Percentiles rank a stretch among this genome's conserved stretches.
Evolutionary conservation across 1,140 invertebrate species (phyloP).

Genomic region (Drosophila miranda): DNA sequence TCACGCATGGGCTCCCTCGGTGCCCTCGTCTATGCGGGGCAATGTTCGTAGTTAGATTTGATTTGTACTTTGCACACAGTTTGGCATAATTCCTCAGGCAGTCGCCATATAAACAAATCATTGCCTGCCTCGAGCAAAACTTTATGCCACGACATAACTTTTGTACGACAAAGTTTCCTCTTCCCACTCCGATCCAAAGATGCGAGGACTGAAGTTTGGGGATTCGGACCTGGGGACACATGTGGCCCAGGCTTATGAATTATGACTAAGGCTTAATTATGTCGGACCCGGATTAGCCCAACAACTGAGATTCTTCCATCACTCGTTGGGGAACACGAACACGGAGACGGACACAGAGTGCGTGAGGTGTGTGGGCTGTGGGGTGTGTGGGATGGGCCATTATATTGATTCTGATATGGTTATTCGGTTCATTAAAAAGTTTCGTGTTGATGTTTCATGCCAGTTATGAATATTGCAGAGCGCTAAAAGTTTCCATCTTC

Average conservation of each 20-base stretch:
- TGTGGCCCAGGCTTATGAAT: slow-evolving; percentile 48
- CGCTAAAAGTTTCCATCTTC: slow-evolving; percentile 53
- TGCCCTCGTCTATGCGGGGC: slow-evolving; percentile 18
- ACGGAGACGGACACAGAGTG: no score
- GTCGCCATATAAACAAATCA: slow-evolving; percentile 61
- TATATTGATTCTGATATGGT: slow-evolving; percentile 65
- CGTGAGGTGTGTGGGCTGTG: background rate
- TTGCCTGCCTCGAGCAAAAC: slow-evolving; percentile 46
- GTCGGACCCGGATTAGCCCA: slow-evolving; percentile 46
- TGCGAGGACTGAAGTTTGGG: slow-evolving; percentile 2
- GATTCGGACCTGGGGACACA: slow-evolving; percentile 16
- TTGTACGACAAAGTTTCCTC: slow-evolving; percentile 55
- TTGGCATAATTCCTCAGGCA: slow-evolving; percentile 53
- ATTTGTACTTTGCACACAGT: slow-evolving; percentile 43
- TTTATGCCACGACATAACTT: slow-evolving; percentile 57
- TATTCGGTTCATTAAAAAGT: slow-evolving; percentile 75
- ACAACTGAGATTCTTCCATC: slow-evolving; percentile 19
- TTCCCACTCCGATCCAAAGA: background rate
- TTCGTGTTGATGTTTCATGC: slow-evolving; percentile 67
- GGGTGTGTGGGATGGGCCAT: background rate
- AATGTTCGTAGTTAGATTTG: slow-evolving; percentile 49
- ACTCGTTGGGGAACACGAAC: background rate
- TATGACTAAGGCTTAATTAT: slow-evolving; percentile 64
- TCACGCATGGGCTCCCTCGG: background rate
- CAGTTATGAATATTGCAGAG: slow-evolving; percentile 69